Base-by-base conservation (phyloP, 2,888 invertebrate genomes). In the Drosophila picticornis region DNA sequence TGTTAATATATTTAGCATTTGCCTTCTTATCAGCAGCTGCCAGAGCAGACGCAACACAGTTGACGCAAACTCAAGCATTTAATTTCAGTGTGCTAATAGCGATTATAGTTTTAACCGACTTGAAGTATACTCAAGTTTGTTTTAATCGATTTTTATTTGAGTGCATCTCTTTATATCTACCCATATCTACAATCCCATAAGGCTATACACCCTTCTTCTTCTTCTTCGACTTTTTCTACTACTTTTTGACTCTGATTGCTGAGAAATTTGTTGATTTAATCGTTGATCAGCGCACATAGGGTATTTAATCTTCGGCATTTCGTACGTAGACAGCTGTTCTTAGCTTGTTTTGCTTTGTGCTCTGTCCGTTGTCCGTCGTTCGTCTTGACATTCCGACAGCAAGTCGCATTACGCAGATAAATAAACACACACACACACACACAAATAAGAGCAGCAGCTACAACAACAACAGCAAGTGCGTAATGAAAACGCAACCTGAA, bases 391-490 rank as follows among this genome's bases (percentile, higher is more conserved):
- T 78, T 67, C 67, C 63, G 75, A 79, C 75, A 79, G 75, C 75
- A 62, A 64, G 75, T 79, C 75, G 71, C 75, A 79, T 79, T 78
- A 78, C 80, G 67, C 75, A 79, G 80, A 78, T 78, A 78, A 78
- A 75, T 52, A 79, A 67, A 71, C 64, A 75, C 67, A 67, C 66
- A 78, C 31, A 29, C 29, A 31, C 9, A 31, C 32, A 32, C 32
- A 32, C 11, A 32, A 75, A 60, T 50, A 68, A 67, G 55, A 38
- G 48, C 36, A 65, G 19, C 27, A 50, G 27, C 50, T 4, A 22
- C 13, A 53, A 43, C 36, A 43, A 32, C n/a, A 64, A 59, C n/a
- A 64, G 27, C 19, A 55, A 25, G 6, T 48, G 27, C 36, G 55
- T 60, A 65, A 67, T 48, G 53, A 56, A 60, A 72, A 60, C 55